phyloP scores from a whole-genome alignment of 1,140 invertebrate genomes.

The Ericerus pela region DNA sequence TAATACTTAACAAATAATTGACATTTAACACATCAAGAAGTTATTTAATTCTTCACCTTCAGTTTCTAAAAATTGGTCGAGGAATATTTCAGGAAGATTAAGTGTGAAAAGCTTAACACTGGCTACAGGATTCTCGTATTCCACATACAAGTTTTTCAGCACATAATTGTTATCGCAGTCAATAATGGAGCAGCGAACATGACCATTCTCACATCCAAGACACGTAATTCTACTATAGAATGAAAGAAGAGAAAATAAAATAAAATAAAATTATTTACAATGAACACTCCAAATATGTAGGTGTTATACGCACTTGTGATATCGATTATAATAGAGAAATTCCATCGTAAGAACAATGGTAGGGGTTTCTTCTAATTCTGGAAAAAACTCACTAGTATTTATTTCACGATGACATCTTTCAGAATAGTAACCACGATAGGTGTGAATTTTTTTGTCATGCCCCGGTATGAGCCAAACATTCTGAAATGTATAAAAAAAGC shows the following conservation, averaged over 20 bases:
- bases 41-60: background rate
- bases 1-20: background rate
- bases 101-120: background rate
- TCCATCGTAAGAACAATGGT: background rate
- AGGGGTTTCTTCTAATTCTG: background rate
- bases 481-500: background rate
- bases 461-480: background rate
- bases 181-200: background rate
- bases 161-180: background rate
- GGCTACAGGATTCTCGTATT: background rate
- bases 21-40: background rate
- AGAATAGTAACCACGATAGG: background rate
- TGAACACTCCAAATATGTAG: background rate
- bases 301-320: background rate
- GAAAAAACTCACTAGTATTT: background rate
- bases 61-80: background rate
- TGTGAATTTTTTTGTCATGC: background rate
- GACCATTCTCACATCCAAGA: background rate
- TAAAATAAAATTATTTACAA: background rate
- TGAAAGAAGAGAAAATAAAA: background rate
- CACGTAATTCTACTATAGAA: conserved; percentile 1
- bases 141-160: background rate
- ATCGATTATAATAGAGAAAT: background rate
- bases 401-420: background rate
- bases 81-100: background rate